Evolutionary conservation across 2,113 vertebrate genomes (phyloP).

Genomic region (Anhinga anhinga): DNA sequence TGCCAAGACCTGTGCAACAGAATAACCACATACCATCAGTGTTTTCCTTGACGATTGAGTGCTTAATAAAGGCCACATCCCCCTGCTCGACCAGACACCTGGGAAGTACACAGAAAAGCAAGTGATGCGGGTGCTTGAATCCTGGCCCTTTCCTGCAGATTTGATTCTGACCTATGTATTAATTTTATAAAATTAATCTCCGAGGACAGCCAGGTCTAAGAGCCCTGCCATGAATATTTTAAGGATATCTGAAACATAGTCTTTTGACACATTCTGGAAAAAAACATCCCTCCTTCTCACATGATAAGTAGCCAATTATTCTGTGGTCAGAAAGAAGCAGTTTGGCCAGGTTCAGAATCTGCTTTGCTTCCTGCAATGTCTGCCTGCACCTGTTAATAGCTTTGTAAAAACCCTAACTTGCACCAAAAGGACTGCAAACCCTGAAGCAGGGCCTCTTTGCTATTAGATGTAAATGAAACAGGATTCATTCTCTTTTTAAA

Average conservation of each 20-base stretch:
- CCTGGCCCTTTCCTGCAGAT: neutral
- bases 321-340: neutral
- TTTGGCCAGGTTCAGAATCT: neutral
- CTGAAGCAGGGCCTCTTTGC: neutral
- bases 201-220: neutral
- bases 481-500: neutral
- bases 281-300: neutral
- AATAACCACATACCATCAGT: slow-evolving; percentile 68
- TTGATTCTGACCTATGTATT: neutral
- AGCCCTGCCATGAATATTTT: neutral
- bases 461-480: neutral
- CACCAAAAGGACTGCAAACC: neutral
- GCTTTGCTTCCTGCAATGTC: neutral
- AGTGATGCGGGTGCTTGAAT: neutral
- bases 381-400: neutral
- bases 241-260: neutral
- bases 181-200: neutral
- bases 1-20: rapidly evolving
- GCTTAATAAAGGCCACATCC: slow-evolving; percentile 90
- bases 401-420: neutral
- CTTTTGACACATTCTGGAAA: neutral
- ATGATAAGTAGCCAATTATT: neutral
- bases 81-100: slow-evolving; percentile 84
- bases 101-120: neutral
- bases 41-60: slow-evolving; percentile 81